These are phyloP conservation scores for Unio pictorum DNA, from an alignment of 2,888 invertebrate species.

Conservation along the genomic window DNA sequence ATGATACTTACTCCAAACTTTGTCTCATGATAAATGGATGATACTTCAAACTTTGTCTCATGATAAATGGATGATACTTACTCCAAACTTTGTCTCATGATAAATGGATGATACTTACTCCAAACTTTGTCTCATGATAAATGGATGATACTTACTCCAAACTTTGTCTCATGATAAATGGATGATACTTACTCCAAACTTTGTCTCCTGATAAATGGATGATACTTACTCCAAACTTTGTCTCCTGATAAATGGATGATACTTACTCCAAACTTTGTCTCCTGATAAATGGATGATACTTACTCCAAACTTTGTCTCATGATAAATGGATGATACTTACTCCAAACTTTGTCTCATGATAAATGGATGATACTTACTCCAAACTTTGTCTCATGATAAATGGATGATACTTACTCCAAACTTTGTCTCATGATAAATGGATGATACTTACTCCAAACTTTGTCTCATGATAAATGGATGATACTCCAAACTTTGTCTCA, in stretches of 20 bases:
- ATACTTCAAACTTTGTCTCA: neutral
- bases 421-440: conserved; percentile 54
- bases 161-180: conserved; percentile 55
- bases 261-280: conserved; percentile 67
- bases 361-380: conserved; percentile 53
- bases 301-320: conserved; percentile 68
- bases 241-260: conserved; percentile 47
- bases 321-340: conserved; percentile 55
- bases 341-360: conserved; percentile 64
- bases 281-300: conserved; percentile 50
- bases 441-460: conserved; percentile 65
- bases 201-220: conserved; percentile 49
- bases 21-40: conserved; percentile 49
- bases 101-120: conserved; percentile 55
- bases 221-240: conserved; percentile 66
- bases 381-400: conserved; percentile 62
- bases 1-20: conserved; percentile 65
- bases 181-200: conserved; percentile 65
- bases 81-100: conserved; percentile 66
- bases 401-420: conserved; percentile 62
- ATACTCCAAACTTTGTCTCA: too few species aligned
- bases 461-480: conserved; percentile 51
- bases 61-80: conserved; percentile 41
- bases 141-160: conserved; percentile 62
- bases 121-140: conserved; percentile 62